Percentiles rank a stretch among this genome's conserved stretches.
phyloP scores from a whole-genome alignment of 2,113 vertebrate species.

The Channa argus region DNA sequence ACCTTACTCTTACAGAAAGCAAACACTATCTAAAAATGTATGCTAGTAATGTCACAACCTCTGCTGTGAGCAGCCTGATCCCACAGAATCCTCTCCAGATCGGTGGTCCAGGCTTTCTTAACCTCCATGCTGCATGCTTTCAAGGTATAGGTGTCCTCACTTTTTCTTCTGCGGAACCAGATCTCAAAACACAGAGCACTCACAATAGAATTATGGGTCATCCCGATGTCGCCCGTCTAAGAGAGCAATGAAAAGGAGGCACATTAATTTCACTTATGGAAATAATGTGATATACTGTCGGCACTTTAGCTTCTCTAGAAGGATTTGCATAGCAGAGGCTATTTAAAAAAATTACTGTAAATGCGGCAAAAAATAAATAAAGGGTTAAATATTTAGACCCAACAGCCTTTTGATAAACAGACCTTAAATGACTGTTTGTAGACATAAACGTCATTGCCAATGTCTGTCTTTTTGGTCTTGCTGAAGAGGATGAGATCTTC shows the following conservation, averaged over 20 bases:
- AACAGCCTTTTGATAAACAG: constrained; percentile 7
- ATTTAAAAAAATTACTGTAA: too few species aligned
- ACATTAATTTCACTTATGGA: not conserved
- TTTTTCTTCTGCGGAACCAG: constrained; percentile 85
- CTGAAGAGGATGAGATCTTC: constrained; percentile 86
- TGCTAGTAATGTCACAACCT: constrained; percentile 54
- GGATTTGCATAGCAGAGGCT: too few species aligned
- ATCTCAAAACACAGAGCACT: constrained; percentile 84
- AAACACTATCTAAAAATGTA: not conserved
- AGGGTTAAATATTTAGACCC: not conserved
- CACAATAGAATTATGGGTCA: constrained; percentile 81
- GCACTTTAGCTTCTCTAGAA: not conserved
- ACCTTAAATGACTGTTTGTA: constrained; percentile 89
- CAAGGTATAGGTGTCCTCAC: constrained; percentile 82
- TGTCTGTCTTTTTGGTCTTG: constrained; percentile 83
- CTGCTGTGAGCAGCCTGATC: constrained; percentile 83
- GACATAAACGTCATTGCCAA: constrained; percentile 84
- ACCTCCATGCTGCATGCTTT: constrained; percentile 76
- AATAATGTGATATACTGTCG: not conserved
- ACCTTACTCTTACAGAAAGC: too few species aligned
- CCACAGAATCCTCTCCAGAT: constrained; percentile 85
- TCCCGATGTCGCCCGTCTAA: constrained; percentile 84
- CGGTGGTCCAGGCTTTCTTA: constrained; percentile 83
- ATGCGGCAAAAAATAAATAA: too few species aligned
- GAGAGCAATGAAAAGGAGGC: not conserved